Base-by-base conservation (phyloP, 2,113 vertebrate species). In the Girardinichthys multiradiatus region DNA sequence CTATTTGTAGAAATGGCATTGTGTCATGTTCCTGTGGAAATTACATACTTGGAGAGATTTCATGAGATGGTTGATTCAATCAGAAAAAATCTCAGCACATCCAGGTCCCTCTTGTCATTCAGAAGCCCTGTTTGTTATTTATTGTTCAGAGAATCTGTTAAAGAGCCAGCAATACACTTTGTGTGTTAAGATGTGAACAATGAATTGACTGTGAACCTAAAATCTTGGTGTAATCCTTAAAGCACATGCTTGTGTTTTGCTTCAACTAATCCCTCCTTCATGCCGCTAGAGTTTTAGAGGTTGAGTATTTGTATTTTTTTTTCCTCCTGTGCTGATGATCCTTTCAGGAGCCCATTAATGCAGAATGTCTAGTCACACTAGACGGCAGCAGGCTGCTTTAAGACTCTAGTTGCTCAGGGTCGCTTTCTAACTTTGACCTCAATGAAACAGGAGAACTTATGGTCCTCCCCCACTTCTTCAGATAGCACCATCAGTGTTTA, bases 381-480 rank as follows among this genome's bases (percentile, higher is more conserved):
- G 77, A 79, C 83, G 79, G 90, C 85, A 69, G 87, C 74, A 81
- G 82, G 74, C 85, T 88, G 85, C 82, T 90, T 82, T 85, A 84
- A 79, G 80, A 77, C 86, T 81, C 77, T 51, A 79, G 87, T 89
- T 93, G 90, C 92, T 86, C 76, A 82, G 89, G 87, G 89, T 91
- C 76, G 85, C 59, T 58, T 57, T 80, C 76, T 88, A 86, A 82
- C 89, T 91, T 86, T 84, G 26, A 93, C 84, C 86, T 82, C 69
- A 57, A 57, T 81, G 86, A 92, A 95, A 94, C 70, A 59, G 76
- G 90, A 93, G 75, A 90, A 70, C 78, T 63, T 77, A 70, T 82
- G 82, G 83, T 90, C 92, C 88, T 85, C 90, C 85, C 82, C 77
- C 74, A 67, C 80, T 76, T 88, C 84, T 85, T 88, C 74, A 91